phyloP scores from a whole-genome alignment of 2,888 invertebrate genomes.

The Thymelicus acteon region DNA sequence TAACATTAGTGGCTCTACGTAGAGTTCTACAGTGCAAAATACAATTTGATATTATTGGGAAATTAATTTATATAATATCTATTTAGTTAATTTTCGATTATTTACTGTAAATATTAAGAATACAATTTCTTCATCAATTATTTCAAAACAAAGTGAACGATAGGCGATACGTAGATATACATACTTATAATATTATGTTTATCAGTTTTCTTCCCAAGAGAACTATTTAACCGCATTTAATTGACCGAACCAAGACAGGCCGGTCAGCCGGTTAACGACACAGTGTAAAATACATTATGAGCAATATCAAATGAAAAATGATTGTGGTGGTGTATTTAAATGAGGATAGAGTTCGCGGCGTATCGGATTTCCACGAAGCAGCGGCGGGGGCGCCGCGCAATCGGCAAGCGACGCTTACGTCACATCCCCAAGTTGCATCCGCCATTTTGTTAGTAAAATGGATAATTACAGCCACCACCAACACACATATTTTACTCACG shows the following conservation, averaged over 20 bases:
- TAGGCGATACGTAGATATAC: background rate
- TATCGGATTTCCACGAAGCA: slow-evolving; percentile 60
- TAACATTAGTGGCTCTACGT: too few species aligned
- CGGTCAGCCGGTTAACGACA: background rate
- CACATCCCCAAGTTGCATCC: slow-evolving; percentile 59
- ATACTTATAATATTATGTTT: background rate
- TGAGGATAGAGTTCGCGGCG: slow-evolving; percentile 35
- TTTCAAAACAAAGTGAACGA: too few species aligned
- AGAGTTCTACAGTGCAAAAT: too few species aligned
- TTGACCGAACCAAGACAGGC: background rate
- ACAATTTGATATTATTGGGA: too few species aligned
- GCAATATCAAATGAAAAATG: slow-evolving; percentile 23
- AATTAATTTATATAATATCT: too few species aligned
- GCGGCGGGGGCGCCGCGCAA: slow-evolving; percentile 43
- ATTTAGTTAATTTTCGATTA: too few species aligned
- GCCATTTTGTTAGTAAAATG: slow-evolving; percentile 69
- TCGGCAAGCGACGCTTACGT: slow-evolving; percentile 53
- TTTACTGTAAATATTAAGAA: too few species aligned
- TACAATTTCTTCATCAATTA: too few species aligned
- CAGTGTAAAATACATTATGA: slow-evolving; percentile 5
- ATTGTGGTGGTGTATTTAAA: slow-evolving; percentile 22
- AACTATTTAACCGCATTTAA: background rate
- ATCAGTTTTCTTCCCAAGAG: background rate
- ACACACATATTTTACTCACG: slow-evolving; percentile 14
- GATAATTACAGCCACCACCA: slow-evolving; percentile 46